These are phyloP conservation scores for Oxyteleia sp. DNA, from an alignment of 2,888 invertebrate species.

Conservation along the genomic window DNA sequence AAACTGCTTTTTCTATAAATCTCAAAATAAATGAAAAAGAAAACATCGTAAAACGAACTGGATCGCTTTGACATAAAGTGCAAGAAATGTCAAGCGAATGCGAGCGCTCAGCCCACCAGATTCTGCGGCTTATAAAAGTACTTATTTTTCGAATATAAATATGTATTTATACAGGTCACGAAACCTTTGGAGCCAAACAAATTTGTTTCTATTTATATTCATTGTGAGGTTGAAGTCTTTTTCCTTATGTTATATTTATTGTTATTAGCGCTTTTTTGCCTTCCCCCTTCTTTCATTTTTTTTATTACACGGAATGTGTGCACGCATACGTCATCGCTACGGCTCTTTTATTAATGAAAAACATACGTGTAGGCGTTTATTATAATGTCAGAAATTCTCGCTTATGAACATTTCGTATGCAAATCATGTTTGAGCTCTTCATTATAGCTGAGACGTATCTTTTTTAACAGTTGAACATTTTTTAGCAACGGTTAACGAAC, in stretches of 20 bases:
- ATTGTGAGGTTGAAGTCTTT: constrained; percentile 1
- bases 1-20: constrained; percentile 56
- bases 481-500: constrained; percentile 10
- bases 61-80: constrained; percentile 56
- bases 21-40: constrained; percentile 48
- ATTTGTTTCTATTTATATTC: constrained; percentile 44
- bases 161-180: constrained; percentile 41
- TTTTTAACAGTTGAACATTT: constrained; percentile 7
- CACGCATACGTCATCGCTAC: background rate
- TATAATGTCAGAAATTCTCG: constrained; percentile 15
- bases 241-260: background rate
- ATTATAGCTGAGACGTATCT: constrained; percentile 8
- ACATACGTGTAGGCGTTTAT: constrained; percentile 22
- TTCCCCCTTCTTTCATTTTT: background rate
- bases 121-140: constrained; percentile 40
- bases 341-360: background rate
- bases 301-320: background rate
- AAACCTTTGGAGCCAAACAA: constrained; percentile 1
- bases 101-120: constrained; percentile 28
- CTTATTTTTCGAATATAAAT: constrained; percentile 50
- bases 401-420: constrained; percentile 26
- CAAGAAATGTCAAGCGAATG: constrained; percentile 48
- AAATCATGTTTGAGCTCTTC: constrained; percentile 32
- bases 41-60: constrained; percentile 54
- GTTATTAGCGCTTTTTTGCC: background rate